Percentiles rank a stretch among this genome's conserved stretches.
Evolutionary conservation across 2,888 invertebrate genomes (phyloP).

Genomic region (Cabera pusaria): DNA sequence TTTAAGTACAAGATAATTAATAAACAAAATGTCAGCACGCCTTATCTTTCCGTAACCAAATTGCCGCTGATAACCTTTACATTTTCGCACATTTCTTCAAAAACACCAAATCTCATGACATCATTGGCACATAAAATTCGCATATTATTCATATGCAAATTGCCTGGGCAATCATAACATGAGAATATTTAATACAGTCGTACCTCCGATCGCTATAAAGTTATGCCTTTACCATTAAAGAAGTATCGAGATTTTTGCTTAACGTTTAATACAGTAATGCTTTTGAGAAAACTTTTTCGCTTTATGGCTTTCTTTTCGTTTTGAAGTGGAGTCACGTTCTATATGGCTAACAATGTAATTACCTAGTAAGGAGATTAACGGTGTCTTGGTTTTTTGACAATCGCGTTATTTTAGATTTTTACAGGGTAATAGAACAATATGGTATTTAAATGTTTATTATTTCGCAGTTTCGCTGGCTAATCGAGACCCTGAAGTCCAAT

Average conservation of each 20-base stretch:
- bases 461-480: too few relatives aligned
- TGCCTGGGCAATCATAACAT: constrained; percentile 69
- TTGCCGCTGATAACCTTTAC: constrained; percentile 9
- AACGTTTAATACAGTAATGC: constrained; percentile 11
- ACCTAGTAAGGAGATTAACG: too few relatives aligned
- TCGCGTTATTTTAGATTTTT: too few relatives aligned
- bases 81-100: constrained; percentile 53
- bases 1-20: too few relatives aligned
- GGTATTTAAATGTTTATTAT: too few relatives aligned
- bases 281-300: neutral
- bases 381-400: too few relatives aligned
- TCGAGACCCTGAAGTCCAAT: too few relatives aligned
- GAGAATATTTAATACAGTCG: constrained; percentile 58
- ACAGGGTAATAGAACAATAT: too few relatives aligned
- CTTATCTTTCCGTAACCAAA: neutral
- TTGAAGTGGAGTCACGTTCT: neutral
- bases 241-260: constrained; percentile 6
- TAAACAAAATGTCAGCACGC: too few relatives aligned
- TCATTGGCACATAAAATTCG: constrained; percentile 65
- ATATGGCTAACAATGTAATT: too few relatives aligned
- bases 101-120: constrained; percentile 58
- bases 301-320: neutral
- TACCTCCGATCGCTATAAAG: constrained; percentile 44
- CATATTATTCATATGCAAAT: constrained; percentile 72
- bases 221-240: constrained; percentile 7